Base-by-base conservation (phyloP, 1,140 invertebrate species). In the Drosophila orosa region DNA sequence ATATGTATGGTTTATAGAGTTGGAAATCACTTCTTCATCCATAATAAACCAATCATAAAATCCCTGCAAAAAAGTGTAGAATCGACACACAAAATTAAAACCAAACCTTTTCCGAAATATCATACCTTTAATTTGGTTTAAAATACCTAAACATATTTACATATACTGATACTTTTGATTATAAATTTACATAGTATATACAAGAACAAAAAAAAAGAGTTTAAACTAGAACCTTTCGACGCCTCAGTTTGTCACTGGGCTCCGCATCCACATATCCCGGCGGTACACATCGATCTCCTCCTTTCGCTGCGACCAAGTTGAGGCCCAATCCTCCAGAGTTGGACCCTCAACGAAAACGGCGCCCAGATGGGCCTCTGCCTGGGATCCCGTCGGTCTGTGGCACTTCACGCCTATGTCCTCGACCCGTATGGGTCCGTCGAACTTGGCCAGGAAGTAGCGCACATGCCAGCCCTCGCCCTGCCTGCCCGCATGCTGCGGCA, bases 381-480 rank as follows among this genome's bases (percentile, higher is more conserved):
- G 24, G 24, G 77, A 71, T 3, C 15, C 0, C 13, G n/a, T 3
- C 1, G 52, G 35, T 4, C 78, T 69, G 1, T 71, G 63, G 55
- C 80, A 86, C 24, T 77, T 65, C 0, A 90, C n/a, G 0, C 91
- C 91, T 12, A 92, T 83, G 62, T 92, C 91, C 40, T 68, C 52
- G 0, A 92, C 50, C 3, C 55, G 25, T 12, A 90, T 56, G 12
- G 80, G 66, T 8, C 76, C 82, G 60, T 91, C 80, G 50, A 92
- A 91, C 2, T 48, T 56, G 8, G 50, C 57, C 5, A 90, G 24
- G 47, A 90, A 92, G 50, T 92, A 85, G 3, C 82, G 87, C 5
- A 91, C 60, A 22, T 57, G 62, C 91, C 91, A 92, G 10, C 55
- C 65, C 7, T 75, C 79, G 13, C 58, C 50, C 48, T 78, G 44